These are phyloP conservation scores for Sebastes iracundus DNA, from an alignment of 2,797 vertebrate species.

Conservation along the genomic window DNA sequence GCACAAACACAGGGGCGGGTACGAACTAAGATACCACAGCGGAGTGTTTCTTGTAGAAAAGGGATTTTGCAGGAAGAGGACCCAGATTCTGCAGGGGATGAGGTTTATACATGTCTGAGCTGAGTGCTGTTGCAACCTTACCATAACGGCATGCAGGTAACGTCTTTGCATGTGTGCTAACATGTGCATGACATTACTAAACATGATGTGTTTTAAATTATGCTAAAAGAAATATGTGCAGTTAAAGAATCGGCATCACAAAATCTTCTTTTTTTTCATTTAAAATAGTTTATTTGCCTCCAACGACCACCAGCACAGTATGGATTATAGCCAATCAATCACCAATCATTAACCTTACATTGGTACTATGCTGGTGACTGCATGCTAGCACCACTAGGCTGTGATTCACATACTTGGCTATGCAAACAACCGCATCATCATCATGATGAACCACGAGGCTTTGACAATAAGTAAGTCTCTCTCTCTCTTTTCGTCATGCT, in stretches of 20 bases:
- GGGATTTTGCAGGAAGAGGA: conserved; percentile 9
- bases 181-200: not conserved
- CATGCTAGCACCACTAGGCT: not conserved
- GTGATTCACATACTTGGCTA: not conserved
- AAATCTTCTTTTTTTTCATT: not conserved
- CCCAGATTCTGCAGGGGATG: conserved; percentile 16
- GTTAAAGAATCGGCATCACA: not conserved
- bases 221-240: not conserved
- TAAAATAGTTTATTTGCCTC: not conserved
- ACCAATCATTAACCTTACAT: not conserved
- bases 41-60: not conserved
- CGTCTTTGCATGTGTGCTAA: not conserved
- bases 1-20: not conserved
- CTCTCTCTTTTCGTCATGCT: not conserved
- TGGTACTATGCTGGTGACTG: not conserved
- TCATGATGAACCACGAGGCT: not conserved
- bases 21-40: conserved; percentile 1
- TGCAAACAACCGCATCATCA: not conserved
- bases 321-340: not conserved
- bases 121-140: not conserved
- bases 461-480: not conserved
- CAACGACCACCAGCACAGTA: not conserved
- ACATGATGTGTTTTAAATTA: not conserved
- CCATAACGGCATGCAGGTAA: conserved; percentile 39
- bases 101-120: conserved; percentile 19